A percentile compares a stretch with the other conserved stretches of the same genome.
Conservation (phyloP, 2,797 vertebrate genomes). For the Cryptoblepharus egeriae region DNA sequence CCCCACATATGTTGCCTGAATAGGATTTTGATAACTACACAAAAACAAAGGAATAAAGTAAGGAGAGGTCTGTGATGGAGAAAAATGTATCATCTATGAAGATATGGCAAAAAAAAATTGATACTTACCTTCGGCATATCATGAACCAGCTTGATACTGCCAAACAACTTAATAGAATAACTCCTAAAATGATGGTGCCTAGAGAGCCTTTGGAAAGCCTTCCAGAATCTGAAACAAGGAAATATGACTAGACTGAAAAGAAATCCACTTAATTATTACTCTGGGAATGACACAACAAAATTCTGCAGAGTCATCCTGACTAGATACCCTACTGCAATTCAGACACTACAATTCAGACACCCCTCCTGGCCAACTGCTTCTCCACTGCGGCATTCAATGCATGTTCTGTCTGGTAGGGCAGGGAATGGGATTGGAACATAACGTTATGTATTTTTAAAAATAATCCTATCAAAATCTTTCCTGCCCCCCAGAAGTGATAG, state of each 20-base stretch:
- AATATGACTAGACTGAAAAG: neutral
- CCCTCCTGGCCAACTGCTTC: too few species aligned
- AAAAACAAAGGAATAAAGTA: neutral
- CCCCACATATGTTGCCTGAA: neutral
- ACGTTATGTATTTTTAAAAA: neutral
- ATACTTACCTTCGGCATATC: conserved; percentile 60
- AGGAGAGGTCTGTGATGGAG: neutral
- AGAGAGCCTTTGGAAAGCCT: conserved; percentile 48
- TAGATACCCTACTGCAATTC: neutral
- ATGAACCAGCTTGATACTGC: conserved; percentile 45
- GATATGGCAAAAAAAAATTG: neutral
- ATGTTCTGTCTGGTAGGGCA: too few species aligned
- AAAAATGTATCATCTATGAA: neutral
- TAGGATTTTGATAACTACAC: neutral
- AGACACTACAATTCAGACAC: neutral
- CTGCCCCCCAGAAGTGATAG: neutral
- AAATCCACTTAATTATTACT: neutral
- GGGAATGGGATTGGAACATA: neutral
- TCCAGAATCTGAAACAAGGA: conserved; percentile 60
- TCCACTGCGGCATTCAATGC: too few species aligned
- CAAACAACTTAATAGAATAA: conserved; percentile 35
- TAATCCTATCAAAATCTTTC: neutral
- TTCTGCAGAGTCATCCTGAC: neutral
- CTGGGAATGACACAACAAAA: neutral
- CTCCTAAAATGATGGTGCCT: conserved; percentile 60